phyloP scores from a whole-genome alignment of 1,140 invertebrate genomes.

The Diabrotica virgifera region DNA sequence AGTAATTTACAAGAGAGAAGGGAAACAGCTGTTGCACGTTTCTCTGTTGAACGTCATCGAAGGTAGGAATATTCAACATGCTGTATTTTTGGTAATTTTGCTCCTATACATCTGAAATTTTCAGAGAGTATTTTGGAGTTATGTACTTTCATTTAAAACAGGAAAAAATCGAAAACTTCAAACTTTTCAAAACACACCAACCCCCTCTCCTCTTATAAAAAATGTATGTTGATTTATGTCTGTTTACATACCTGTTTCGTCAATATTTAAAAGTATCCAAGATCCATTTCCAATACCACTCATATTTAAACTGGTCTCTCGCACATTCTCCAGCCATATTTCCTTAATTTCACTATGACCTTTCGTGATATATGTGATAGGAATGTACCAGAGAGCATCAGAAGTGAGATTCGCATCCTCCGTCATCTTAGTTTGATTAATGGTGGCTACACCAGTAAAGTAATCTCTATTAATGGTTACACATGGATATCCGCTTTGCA shows the following conservation, averaged over 20 bases:
- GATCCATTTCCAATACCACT: conserved; percentile 23
- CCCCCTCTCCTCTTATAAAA: too few species aligned
- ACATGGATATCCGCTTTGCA: conserved; percentile 63
- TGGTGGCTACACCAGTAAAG: conserved; percentile 35
- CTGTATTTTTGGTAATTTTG: too few species aligned
- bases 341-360: conserved; percentile 38
- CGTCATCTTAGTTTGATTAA: conserved; percentile 33
- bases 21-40: too few species aligned
- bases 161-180: too few species aligned
- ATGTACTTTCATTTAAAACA: too few species aligned
- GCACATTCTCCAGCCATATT: conserved; percentile 45
- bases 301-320: conserved; percentile 33
- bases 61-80: too few species aligned
- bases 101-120: too few species aligned
- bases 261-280: conserved; percentile 58
- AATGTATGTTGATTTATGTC: too few species aligned
- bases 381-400: conserved; percentile 53
- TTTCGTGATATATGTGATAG: conserved; percentile 52
- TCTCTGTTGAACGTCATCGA: too few species aligned
- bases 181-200: too few species aligned
- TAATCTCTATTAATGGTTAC: conserved; percentile 59
- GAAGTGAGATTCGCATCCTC: conserved; percentile 31
- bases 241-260: conserved; percentile 48
- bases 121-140: too few species aligned
- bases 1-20: too few species aligned